Evolutionary conservation across 1,140 invertebrate genomes (phyloP), one percentile per base, ranked within the genome.

Genomic region (Pinna nobilis): DNA sequence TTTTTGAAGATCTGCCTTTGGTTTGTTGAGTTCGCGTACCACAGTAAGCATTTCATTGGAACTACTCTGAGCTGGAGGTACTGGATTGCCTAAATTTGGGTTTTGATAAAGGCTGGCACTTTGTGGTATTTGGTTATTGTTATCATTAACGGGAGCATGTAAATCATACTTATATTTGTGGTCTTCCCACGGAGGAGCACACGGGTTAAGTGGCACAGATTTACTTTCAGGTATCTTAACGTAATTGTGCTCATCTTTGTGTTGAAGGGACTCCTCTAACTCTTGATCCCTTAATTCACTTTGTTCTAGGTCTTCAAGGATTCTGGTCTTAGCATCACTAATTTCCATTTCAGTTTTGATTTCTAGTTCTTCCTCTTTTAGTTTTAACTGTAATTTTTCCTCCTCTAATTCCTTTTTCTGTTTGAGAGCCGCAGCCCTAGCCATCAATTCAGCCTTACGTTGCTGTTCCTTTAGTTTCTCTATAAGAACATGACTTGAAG

Each of bases 291-390:
- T 35, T 0, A 20, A 25, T 25, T 60, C 49, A 44, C 64, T 63
- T 20, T 47, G 53, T 64, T 76, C 74, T 3, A 65, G 35, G 20
- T 55, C 57, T 11, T 76, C 60, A 39, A 76, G 41, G n/a, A 76
- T 59, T 39, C 59, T 70, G 6, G 35, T 4, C 51, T 70, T 64
- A 0, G 73, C 73, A 18, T 75, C 73, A 44, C 47, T 70, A 2
- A 65, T 30, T 25, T 57, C 3, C 13, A 75, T 13, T 49, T 75
- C 65, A n/a, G 65, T 57, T 64, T 75, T 64, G 18, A 70, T 57
- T 35, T 70, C 33, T n/a, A 75, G 37, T 59, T 76, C 74, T 63
- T 75, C 66, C 49, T 75, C 73, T 49, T 64, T 33, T 15, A 75
- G 55, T 57, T 64, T 63, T 1, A 75, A 32, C n/a, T 59, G 33